A percentile compares a stretch with the other conserved stretches of the same genome.
phyloP scores from a whole-genome alignment of 2,888 invertebrate genomes.

The Philopedon plagiatum region DNA sequence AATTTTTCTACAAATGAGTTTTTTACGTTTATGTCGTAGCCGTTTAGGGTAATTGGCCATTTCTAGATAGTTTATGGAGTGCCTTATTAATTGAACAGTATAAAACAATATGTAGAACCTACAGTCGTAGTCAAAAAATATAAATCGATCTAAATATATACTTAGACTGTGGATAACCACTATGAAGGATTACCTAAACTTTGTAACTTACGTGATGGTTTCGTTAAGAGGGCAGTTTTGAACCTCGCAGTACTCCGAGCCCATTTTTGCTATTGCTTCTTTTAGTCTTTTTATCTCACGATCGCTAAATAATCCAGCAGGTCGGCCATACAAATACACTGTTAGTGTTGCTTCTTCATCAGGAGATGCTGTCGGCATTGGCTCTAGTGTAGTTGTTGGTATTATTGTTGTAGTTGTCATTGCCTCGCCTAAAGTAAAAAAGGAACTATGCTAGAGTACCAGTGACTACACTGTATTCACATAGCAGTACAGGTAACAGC shows the following conservation, averaged over 20 bases:
- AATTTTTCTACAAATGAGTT: no score
- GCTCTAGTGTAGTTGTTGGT: conserved; percentile 47
- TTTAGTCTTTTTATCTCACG: conserved; percentile 23
- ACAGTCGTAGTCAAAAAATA: no score
- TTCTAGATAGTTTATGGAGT: no score
- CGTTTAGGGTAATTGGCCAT: no score
- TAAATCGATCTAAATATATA: no score
- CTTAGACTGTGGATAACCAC: neutral
- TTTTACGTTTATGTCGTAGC: no score
- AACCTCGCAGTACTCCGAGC: conserved; percentile 50
- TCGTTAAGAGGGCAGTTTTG: conserved; percentile 52
- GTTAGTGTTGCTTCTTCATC: conserved; percentile 45
- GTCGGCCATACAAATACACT: conserved; percentile 50
- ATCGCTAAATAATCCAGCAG: conserved; percentile 37
- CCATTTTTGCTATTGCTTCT: conserved; percentile 51
- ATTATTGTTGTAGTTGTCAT: conserved; percentile 50
- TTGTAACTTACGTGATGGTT: conserved; percentile 52
- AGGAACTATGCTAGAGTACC: neutral
- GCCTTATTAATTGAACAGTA: no score
- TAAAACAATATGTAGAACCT: no score
- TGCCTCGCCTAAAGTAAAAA: conserved; percentile 47
- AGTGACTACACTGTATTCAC: neutral
- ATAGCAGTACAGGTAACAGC: neutral
- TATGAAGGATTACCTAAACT: neutral
- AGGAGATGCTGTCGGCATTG: conserved; percentile 51